Base-by-base conservation (phyloP, 1,140 invertebrate species). In the Drosophila nigromelanica region DNA sequence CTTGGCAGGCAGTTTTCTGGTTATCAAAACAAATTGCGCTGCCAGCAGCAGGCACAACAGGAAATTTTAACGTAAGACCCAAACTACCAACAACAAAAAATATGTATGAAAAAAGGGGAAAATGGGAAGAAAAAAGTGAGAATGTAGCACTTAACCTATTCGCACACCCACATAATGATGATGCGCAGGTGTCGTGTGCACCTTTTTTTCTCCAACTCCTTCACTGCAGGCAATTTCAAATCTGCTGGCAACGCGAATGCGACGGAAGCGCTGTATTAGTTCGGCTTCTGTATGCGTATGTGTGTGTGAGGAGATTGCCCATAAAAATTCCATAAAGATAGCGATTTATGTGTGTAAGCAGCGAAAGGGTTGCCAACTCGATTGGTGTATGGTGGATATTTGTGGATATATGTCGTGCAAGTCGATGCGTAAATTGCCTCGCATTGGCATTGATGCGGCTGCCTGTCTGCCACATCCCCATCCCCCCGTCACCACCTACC, bases 311-410 rank as follows among this genome's bases (percentile, higher is more conserved):
- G 89, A 90, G 89, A 90, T 90, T 90, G 89, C 78, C 89, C 89
- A 90, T 90, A 90, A 90, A 90, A 90, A 90, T 90, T 90, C 89
- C 89, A 90, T 90, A 90, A 90, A 90, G 89, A 90, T 90, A 90
- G 75, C 89, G 89, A 90, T 90, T 90, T 90, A 90, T 90, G 81
- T 78, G 62, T 71, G 52, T 67, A 50, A 71, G 55, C 70, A 27
- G 75, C 71, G 69, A 87, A 87, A 89, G 83, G 83, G 83, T 89
- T 89, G 83, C 63, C 82, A 60, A 67, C 56, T 79, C 83, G 72
- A 73, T 82, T 47, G 56, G 40, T 30, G 39, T 56, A 24, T 21
- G n/a, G 10, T 24, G 21, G 33, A 18, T 37, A 37, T 27, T 21
- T 56, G 40, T 43, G 40, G 5, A 43, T 45, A 11, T 58, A 14